Conservation (phyloP, 2,113 vertebrate species). For the Malurus melanocephalus region DNA sequence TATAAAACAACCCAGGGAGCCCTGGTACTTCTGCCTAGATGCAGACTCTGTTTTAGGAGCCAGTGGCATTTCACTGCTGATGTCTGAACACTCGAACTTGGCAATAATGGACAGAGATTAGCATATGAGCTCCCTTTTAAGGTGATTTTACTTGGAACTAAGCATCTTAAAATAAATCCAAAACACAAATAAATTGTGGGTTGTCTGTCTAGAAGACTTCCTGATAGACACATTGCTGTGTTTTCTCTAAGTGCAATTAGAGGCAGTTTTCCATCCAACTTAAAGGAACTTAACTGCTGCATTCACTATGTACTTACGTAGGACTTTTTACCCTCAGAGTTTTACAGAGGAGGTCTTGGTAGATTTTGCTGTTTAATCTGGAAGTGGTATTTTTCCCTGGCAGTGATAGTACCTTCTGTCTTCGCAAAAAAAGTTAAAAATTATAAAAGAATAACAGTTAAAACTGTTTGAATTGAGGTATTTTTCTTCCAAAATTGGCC, state of each 20-base stretch:
- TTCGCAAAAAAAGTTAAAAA: neutral
- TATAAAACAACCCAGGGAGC: neutral
- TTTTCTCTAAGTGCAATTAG: neutral
- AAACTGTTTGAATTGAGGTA: neutral
- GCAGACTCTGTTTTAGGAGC: neutral
- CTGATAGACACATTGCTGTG: neutral
- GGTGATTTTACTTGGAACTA: conserved; percentile 9
- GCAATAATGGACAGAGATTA: neutral
- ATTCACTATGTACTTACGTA: neutral
- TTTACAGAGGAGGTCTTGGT: neutral
- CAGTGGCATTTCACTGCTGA: neutral
- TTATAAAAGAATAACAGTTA: neutral
- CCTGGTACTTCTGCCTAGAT: neutral
- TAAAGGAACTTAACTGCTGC: neutral
- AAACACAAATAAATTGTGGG: conserved; percentile 7
- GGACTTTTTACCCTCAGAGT: neutral
- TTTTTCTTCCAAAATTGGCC: neutral
- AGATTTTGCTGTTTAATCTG: neutral
- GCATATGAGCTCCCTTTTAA: neutral
- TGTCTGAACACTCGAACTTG: conserved; percentile 6
- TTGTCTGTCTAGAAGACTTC: conserved; percentile 24
- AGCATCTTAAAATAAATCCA: conserved; percentile 23
- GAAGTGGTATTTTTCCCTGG: neutral
- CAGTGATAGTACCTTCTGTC: neutral
- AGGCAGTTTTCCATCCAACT: neutral